A percentile compares a stretch with the other conserved stretches of the same genome.
Conservation (phyloP, 2,888 invertebrate species). For the Oscheius sp. region DNA sequence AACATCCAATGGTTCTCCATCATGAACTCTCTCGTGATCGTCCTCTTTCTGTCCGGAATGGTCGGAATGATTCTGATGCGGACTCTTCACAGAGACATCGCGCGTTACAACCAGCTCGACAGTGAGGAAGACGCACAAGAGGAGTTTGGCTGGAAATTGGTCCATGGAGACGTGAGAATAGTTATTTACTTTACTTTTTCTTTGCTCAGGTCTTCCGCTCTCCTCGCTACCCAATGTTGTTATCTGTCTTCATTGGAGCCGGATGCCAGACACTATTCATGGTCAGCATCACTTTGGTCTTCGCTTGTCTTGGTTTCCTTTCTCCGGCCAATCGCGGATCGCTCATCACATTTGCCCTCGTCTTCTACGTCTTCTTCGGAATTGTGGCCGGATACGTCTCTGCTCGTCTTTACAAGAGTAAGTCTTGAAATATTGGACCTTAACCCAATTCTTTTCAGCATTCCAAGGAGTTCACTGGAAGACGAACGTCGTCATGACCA, state of each 20-base stretch:
- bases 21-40: slow-evolving; percentile 93
- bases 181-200: slow-evolving; percentile 78
- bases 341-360: slow-evolving; percentile 96
- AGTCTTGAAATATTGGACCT: slow-evolving; percentile 42
- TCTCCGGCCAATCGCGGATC: slow-evolving; percentile 98
- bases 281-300: slow-evolving; percentile 93
- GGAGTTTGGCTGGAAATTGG: slow-evolving; percentile 77
- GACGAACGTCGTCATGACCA: slow-evolving; percentile 93
- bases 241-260: slow-evolving; percentile 94
- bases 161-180: slow-evolving; percentile 84
- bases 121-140: slow-evolving; percentile 76
- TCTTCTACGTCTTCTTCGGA: slow-evolving; percentile 94
- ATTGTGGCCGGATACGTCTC: slow-evolving; percentile 97
- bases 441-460: slow-evolving; percentile 72
- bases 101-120: slow-evolving; percentile 90
- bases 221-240: slow-evolving; percentile 90
- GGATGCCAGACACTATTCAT: slow-evolving; percentile 96
- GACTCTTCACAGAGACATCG: slow-evolving; percentile 97
- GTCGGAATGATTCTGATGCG: slow-evolving; percentile 98
- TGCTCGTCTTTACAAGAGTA: slow-evolving; percentile 94
- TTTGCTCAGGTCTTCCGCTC: slow-evolving; percentile 81
- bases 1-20: slow-evolving; percentile 82
- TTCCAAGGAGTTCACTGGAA: slow-evolving; percentile 99
- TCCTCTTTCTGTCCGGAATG: slow-evolving; percentile 93
- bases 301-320: slow-evolving; percentile 98